Conservation (phyloP, 2,888 invertebrate species). For the Antheraea yamamai region DNA sequence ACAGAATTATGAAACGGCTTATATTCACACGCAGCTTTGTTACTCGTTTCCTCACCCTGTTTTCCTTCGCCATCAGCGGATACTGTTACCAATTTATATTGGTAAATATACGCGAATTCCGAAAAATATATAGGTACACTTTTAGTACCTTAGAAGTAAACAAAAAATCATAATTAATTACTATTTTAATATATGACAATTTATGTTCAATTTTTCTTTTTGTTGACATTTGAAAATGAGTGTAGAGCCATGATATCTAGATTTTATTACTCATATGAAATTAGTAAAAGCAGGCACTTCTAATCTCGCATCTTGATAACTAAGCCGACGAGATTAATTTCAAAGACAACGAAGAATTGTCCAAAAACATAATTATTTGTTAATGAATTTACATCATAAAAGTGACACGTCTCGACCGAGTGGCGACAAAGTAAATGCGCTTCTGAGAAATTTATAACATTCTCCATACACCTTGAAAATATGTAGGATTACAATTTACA, state of each 20-base stretch:
- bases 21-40: too few relatives aligned
- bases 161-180: too few relatives aligned
- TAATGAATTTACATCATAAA: not conserved
- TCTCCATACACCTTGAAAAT: not conserved
- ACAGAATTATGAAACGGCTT: too few relatives aligned
- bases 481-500: not conserved
- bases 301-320: not conserved
- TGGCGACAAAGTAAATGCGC: not conserved
- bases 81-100: too few relatives aligned
- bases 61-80: too few relatives aligned
- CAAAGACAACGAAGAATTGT: not conserved
- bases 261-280: not conserved
- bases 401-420: not conserved
- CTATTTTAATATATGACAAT: not conserved
- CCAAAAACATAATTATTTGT: not conserved
- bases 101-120: too few relatives aligned
- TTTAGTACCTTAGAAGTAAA: too few relatives aligned
- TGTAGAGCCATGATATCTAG: too few relatives aligned
- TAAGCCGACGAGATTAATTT: not conserved
- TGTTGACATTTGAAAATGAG: not conserved
- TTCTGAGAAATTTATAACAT: not conserved
- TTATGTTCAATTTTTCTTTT: not conserved
- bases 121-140: too few relatives aligned
- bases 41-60: too few relatives aligned
- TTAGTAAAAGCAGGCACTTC: not conserved